Evolutionary conservation across 2,113 vertebrate species (phyloP), one percentile per base, ranked within the genome.

Genomic region (Turdus rufiventris): DNA sequence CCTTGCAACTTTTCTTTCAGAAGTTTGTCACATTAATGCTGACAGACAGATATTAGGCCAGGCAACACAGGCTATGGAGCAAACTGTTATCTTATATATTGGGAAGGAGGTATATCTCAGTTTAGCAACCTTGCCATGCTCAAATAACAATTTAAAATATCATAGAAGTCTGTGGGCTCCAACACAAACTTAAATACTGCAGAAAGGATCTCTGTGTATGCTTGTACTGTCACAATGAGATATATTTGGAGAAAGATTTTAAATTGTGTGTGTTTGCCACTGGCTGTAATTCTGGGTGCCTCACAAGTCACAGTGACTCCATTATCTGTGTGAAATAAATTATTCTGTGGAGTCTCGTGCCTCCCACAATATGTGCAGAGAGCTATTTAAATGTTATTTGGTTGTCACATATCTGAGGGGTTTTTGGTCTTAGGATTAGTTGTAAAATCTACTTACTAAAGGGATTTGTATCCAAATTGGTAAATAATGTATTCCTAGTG

Each of bases 41-140:
- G 79, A 94, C 67, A 77, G 96, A 74, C 72, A 93, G 85, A 47
- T 96, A 93, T 75, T 85, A 91, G 86, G 63, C 86, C 88, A 96
- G 92, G 95, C 94, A 95, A 88, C 68, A 23, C 31, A 79, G 38
- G 17, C 92, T 93, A 26, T 92, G 53, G 77, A 94, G 86, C 71
- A 82, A 95, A 58, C 86, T 91, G 0, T 48, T 29, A 51, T 85
- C 68, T 96, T 95, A 63, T 89, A 31, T 93, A 61, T 70, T 95
- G 76, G 34, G 88, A 94, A 88, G 72, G 82, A 95, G 71, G 57
- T 67, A 14, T 82, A 80, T 96, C 94, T 86, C 76, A 91, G 62
- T 97, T 91, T 94, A 79, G 83, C 89, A 91, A 94, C 70, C 48
- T 83, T 95, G 82, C 88, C 61, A 79, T 66, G 61, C 54, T 92